A percentile compares a stretch with the other conserved stretches of the same genome.
Evolutionary conservation across 2,797 vertebrate genomes (phyloP).

Genomic region (Lutjanus campechanus): DNA sequence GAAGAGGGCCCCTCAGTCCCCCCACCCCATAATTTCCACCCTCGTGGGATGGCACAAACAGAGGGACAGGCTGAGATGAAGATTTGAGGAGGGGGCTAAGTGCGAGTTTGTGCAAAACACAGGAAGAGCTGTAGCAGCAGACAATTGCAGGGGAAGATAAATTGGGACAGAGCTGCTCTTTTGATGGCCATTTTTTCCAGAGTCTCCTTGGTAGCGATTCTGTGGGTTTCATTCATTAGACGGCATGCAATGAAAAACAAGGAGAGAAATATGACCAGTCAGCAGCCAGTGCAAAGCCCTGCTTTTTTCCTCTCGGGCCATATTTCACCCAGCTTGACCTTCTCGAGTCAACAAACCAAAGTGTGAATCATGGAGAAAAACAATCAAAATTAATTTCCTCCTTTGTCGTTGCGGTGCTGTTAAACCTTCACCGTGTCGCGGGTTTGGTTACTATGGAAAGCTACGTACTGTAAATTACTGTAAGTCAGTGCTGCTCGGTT

Average conservation of each 20-base stretch:
- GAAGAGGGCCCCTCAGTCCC: too few relatives aligned
- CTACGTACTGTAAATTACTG: conserved; percentile 44
- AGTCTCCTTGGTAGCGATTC: conserved; percentile 82
- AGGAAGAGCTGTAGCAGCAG: conserved; percentile 35
- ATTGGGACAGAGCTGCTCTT: conserved; percentile 69
- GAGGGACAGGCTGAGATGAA: conserved; percentile 49
- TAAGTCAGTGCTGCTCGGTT: conserved; percentile 3
- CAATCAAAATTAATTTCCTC: conserved; percentile 55
- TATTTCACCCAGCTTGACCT: conserved; percentile 75
- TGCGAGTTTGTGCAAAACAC: conserved; percentile 52
- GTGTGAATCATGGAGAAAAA: conserved; percentile 70
- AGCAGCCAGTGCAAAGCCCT: conserved; percentile 47
- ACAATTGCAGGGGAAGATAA: conserved; percentile 73
- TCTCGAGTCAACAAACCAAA: conserved; percentile 69
- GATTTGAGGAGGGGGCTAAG: conserved; percentile 32
- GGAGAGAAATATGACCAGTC: conserved; percentile 80
- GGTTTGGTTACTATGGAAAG: conserved; percentile 52
- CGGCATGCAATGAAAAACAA: conserved; percentile 67
- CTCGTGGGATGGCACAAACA: conserved; percentile 50
- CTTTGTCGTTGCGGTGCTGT: conserved; percentile 47
- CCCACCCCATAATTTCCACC: too few relatives aligned
- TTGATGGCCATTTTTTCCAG: conserved; percentile 66
- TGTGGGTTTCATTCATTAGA: conserved; percentile 76
- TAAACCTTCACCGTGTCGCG: conserved; percentile 29
- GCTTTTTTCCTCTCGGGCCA: conserved; percentile 42